A percentile compares a stretch with the other conserved stretches of the same genome.
Conservation (phyloP, 2,797 vertebrate species). For the Poecilia gillii region DNA sequence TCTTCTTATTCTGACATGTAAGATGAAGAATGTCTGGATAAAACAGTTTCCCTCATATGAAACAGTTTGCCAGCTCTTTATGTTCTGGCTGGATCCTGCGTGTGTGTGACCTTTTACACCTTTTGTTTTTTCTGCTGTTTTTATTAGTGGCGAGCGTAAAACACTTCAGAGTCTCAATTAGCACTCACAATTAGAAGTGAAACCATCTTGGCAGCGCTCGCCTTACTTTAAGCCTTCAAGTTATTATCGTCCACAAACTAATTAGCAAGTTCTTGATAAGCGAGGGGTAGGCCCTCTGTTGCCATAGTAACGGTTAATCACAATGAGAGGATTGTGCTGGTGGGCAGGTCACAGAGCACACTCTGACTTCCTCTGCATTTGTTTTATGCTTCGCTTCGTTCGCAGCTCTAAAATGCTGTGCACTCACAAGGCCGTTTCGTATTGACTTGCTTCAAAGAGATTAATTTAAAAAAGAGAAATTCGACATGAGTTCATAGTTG, state of each 20-base stretch:
- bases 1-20: background rate
- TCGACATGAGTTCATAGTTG: slow-evolving; percentile 23
- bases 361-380: slow-evolving; percentile 17
- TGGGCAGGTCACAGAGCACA: slow-evolving; percentile 29
- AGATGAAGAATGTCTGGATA: background rate
- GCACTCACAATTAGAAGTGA: slow-evolving; percentile 63
- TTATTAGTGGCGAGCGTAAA: slow-evolving; percentile 42
- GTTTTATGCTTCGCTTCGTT: slow-evolving; percentile 36
- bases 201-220: slow-evolving; percentile 58
- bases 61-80: slow-evolving; percentile 13
- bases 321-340: slow-evolving; percentile 49
- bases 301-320: slow-evolving; percentile 70
- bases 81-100: slow-evolving; percentile 7
- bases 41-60: background rate
- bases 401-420: slow-evolving; percentile 14
- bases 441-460: background rate
- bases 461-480: slow-evolving; percentile 18
- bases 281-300: slow-evolving; percentile 51
- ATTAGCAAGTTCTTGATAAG: slow-evolving; percentile 74
- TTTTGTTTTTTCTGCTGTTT: slow-evolving; percentile 15
- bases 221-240: slow-evolving; percentile 71
- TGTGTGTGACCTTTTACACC: slow-evolving; percentile 26
- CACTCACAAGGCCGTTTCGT: background rate
- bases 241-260: slow-evolving; percentile 77
- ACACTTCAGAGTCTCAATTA: slow-evolving; percentile 63